Evolutionary conservation across 2,888 invertebrate genomes (phyloP), one percentile per base, ranked within the genome.

Genomic region (Melieria crassipennis): DNA sequence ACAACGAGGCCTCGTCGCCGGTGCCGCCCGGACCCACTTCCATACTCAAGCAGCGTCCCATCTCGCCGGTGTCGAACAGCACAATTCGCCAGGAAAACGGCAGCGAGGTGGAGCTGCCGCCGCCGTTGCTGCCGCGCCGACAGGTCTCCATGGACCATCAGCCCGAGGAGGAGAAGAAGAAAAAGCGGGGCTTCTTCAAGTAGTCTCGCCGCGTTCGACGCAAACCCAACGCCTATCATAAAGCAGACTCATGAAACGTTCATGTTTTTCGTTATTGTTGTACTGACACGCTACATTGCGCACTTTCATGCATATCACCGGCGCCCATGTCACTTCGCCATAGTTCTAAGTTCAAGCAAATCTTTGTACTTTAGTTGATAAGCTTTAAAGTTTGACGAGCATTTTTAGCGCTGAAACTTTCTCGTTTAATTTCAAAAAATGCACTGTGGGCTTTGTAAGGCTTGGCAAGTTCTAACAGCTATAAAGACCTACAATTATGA

Each of bases 121-220:
- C 85, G n/a, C 83, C 84, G 3, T 66, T 84, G 60, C 9, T 81
- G 70, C 84, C 85, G 7, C 75, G 78, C 9, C 75, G 79, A 4
- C 79, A 78, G 46, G 46, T 73, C 5, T 75, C 75, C 6, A 73
- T 74, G 6, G 80, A 79, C 43, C 63, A 73, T 4, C 63, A 75
- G 4, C 43, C 77, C n/a, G 75, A 76, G 6, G 75, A 75, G 11
- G 76, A 76, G 30, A 79, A 80, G 50, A 84, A 82, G 71, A 85
- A 82, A 71, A 83, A 79, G 47, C 70, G 82, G 47, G 30, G 30
- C 30, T 83, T 83, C 58, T 85, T 85, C 73, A 80, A 79, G 67
- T 77, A 71, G 68, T 55, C 45, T 60, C 30, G 3, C 30, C 30
- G 30, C 30, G 30, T 30, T 30, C 30, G 30, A 30, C 30, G 30